Evolutionary conservation across 2,113 vertebrate species (phyloP).

Genomic region (Periophthalmodon schlosseri): DNA sequence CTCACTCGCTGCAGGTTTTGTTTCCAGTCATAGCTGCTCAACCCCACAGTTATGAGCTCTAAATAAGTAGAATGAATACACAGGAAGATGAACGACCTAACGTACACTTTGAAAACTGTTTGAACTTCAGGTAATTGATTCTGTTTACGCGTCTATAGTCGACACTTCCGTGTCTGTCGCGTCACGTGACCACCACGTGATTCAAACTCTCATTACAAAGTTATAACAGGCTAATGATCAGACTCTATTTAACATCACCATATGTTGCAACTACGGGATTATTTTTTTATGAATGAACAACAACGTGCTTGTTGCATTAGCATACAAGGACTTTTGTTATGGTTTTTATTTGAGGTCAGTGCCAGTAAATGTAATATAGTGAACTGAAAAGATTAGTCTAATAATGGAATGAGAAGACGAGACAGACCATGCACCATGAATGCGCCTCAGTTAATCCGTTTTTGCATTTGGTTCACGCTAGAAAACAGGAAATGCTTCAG

Average conservation of each 20-base stretch:
- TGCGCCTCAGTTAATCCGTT: not conserved
- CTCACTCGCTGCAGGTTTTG: constrained; percentile 5
- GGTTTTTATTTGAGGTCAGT: no score
- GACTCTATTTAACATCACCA: no score
- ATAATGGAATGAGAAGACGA: no score
- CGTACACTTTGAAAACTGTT: not conserved
- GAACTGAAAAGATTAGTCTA: no score
- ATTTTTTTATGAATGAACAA: no score
- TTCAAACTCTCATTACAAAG: not conserved
- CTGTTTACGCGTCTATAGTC: not conserved
- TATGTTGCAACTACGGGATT: no score
- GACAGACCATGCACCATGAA: no score
- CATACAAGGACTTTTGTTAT: no score
- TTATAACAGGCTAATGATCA: not conserved
- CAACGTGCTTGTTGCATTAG: no score
- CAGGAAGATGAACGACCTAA: not conserved
- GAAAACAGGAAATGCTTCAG: not conserved
- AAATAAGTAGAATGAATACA: not conserved
- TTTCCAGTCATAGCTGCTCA: not conserved
- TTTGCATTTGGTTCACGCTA: not conserved
- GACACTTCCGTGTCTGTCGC: not conserved
- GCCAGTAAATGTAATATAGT: no score
- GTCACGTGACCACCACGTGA: not conserved
- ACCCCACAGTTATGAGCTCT: not conserved
- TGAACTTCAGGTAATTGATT: not conserved